Percentiles rank a stretch among this genome's conserved stretches.
phyloP scores from a whole-genome alignment of 2,888 invertebrate species.

The Epistrophella euchroma region DNA sequence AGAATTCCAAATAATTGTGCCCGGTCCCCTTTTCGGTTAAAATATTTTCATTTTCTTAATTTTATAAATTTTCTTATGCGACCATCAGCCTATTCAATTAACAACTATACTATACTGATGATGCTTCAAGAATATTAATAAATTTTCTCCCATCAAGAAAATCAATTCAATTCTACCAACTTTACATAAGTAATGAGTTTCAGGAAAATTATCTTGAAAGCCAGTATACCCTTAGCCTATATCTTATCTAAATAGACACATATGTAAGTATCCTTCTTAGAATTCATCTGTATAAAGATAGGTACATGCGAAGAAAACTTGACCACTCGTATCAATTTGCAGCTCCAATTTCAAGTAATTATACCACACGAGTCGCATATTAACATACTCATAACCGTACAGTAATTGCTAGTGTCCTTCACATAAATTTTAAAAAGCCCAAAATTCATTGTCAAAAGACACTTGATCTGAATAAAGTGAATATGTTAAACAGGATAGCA shows the following conservation, averaged over 20 bases:
- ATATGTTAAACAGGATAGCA: slow-evolving; percentile 71
- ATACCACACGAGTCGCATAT: slow-evolving; percentile 73
- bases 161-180: slow-evolving; percentile 62
- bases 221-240: not conserved
- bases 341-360: slow-evolving; percentile 71
- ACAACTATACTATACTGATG: slow-evolving; percentile 1
- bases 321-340: slow-evolving; percentile 69
- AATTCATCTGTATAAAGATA: not conserved
- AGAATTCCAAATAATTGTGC: not conserved
- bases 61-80: not conserved
- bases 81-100: not conserved
- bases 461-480: slow-evolving; percentile 64
- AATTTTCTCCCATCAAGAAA: slow-evolving; percentile 41
- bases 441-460: slow-evolving; percentile 68
- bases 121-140: slow-evolving; percentile 55
- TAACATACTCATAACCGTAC: slow-evolving; percentile 74
- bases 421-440: slow-evolving; percentile 70
- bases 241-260: no score
- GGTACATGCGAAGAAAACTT: slow-evolving; percentile 33
- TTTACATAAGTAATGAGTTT: slow-evolving; percentile 68
- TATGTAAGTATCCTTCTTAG: no score
- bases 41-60: not conserved
- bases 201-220: slow-evolving; percentile 13
- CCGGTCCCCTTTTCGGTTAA: not conserved
- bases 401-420: slow-evolving; percentile 73